Evolutionary conservation across 2,888 invertebrate genomes (phyloP).

Genomic region (Eupithecia subfuscata): DNA sequence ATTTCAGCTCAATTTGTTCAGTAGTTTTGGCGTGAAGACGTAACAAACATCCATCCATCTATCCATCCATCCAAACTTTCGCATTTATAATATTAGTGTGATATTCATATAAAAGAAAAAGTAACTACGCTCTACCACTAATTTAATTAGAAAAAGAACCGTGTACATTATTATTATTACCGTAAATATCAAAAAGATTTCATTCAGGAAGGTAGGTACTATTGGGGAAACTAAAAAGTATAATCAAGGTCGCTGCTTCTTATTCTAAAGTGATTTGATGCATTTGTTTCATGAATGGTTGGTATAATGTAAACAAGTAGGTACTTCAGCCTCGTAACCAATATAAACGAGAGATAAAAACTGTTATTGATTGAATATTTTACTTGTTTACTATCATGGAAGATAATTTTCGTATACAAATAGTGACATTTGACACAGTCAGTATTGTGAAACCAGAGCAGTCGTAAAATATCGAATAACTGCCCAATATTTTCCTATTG

Average conservation of each 20-base stretch:
- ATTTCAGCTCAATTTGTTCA: too few relatives aligned
- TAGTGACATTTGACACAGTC: constrained; percentile 49
- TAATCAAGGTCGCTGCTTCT: neutral
- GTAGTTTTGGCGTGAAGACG: too few relatives aligned
- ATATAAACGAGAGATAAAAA: constrained; percentile 2
- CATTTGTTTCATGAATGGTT: neutral
- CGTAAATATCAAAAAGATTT: neutral
- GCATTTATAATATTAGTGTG: too few relatives aligned
- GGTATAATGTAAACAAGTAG: neutral
- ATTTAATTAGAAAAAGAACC: too few relatives aligned
- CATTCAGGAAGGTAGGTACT: neutral
- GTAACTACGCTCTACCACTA: too few relatives aligned
- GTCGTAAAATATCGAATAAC: constrained; percentile 41
- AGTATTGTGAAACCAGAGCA: constrained; percentile 43
- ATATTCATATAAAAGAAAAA: too few relatives aligned
- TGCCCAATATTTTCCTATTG: constrained; percentile 42
- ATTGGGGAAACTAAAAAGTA: neutral
- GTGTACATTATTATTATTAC: too few relatives aligned
- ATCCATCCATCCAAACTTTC: too few relatives aligned
- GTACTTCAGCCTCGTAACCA: neutral
- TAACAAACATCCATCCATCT: too few relatives aligned
- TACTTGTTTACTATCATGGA: constrained; percentile 34
- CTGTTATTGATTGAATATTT: constrained; percentile 16
- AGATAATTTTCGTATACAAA: constrained; percentile 32
- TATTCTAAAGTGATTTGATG: neutral